Evolutionary conservation across 2,797 vertebrate genomes (phyloP), one percentile per base, ranked within the genome.

Genomic region (Falco biarmicus): DNA sequence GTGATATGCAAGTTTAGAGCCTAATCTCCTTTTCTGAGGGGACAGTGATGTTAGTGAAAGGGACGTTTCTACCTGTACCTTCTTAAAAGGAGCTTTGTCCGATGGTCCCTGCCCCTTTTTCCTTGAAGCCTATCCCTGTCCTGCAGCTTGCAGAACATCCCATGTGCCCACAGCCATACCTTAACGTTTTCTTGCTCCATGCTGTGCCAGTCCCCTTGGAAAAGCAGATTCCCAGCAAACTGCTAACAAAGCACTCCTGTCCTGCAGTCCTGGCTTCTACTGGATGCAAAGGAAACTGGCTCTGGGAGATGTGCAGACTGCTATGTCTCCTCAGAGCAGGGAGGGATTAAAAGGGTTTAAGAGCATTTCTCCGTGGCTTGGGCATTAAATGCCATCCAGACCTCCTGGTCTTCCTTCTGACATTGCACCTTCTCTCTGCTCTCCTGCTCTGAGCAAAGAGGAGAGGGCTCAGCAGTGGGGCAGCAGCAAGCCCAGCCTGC

Each of bases 191-290:
- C 47, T 19, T 48, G 28, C 47, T 39, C 31, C 22, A 0, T 9
- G 17, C 22, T 26, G 21, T 28, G 32, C 53, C 47, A 3, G 11
- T 39, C 17, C 51, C 51, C 17, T 10, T 5, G 45, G 85, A 45
- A 6, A 18, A 31, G 64, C 84, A 24, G n/a, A 7, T 82, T 75
- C 79, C 88, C 61, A 37, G 48, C 53, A 5, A 47, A 70, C 26
- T 37, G 54, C 74, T 18, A 10, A 5, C 3, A 3, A 11, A 45
- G 16, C 45, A 1, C 17, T 48, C 28, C 26, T 1, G 8, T 13
- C 71, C 75, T 7, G 2, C 32, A 39, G 28, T 26, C 43, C 73
- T 1, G 1, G 28, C 14, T 2, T 13, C 15, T 4, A 0, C 16
- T 6, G 70, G 89, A 4, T 26, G 31, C 21, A 2, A 54, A 2